A percentile compares a stretch with the other conserved stretches of the same genome.
Conservation (phyloP, 2,113 vertebrate species). For the Nettapus auritus region DNA sequence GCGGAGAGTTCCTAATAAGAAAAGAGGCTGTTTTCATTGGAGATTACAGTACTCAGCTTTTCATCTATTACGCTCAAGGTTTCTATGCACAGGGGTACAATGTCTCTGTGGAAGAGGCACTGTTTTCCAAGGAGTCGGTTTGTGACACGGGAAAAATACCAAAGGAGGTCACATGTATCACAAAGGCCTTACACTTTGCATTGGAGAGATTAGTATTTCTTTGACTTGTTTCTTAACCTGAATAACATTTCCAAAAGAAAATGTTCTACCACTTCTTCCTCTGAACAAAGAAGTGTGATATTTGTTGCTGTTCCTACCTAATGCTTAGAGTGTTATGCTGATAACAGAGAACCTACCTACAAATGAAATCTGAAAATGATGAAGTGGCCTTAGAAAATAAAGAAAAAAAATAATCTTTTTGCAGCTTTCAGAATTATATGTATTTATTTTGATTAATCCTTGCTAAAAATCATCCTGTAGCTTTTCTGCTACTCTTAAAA, state of each 20-base stretch:
- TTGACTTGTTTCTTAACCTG: not conserved
- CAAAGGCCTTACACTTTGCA: not conserved
- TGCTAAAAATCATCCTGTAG: not conserved
- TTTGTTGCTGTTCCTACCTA: not conserved
- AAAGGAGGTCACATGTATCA: not conserved
- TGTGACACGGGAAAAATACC: fast-evolving
- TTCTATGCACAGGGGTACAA: not conserved
- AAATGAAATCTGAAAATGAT: not conserved
- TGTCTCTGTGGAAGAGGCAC: not conserved
- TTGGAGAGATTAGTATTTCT: not conserved
- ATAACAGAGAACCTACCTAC: not conserved
- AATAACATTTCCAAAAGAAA: not conserved
- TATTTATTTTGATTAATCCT: not conserved
- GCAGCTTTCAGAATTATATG: not conserved
- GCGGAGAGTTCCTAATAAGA: not conserved
- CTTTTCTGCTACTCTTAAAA: not conserved
- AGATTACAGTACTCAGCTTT: not conserved
- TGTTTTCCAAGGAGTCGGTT: not conserved
- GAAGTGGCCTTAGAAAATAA: not conserved
- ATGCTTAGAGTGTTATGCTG: not conserved
- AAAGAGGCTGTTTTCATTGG: not conserved
- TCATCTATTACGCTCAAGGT: not conserved
- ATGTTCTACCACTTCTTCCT: not conserved
- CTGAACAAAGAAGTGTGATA: not conserved
- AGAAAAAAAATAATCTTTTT: not conserved